Evolutionary conservation across 2,797 vertebrate genomes (phyloP).

Genomic region (Jordanella pulchra): DNA sequence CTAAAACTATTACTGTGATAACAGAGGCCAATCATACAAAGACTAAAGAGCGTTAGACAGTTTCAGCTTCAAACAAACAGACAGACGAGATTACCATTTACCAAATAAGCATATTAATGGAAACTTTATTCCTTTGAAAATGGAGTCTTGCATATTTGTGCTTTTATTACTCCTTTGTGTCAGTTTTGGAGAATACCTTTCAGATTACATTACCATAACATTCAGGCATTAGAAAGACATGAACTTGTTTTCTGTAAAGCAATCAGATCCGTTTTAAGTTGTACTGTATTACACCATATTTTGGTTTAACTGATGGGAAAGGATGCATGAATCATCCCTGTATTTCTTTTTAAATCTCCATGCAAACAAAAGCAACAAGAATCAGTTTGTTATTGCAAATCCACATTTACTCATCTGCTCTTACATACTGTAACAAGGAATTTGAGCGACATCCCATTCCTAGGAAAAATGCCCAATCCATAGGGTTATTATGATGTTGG

Average conservation of each 20-base stretch:
- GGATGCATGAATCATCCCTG: background rate
- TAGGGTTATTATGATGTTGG: background rate
- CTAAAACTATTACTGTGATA: background rate
- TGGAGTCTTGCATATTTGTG: background rate
- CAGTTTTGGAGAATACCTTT: background rate
- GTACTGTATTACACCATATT: background rate
- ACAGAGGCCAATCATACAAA: background rate
- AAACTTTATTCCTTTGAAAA: background rate
- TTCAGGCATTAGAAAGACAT: background rate
- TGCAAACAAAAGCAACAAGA: background rate
- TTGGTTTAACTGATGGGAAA: background rate
- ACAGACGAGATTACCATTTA: background rate
- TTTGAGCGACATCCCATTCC: background rate
- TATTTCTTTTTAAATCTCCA: background rate
- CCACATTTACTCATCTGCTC: background rate
- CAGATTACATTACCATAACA: background rate
- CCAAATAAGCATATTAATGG: background rate
- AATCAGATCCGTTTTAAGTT: background rate
- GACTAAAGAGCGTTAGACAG: background rate
- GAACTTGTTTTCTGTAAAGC: background rate
- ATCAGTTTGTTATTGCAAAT: background rate
- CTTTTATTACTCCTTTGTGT: background rate
- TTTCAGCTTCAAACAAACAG: background rate
- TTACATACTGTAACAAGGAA: background rate
- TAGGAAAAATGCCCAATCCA: background rate